Evolutionary conservation across 2,113 vertebrate species (phyloP), one percentile per base, ranked within the genome.

Genomic region (Chloebia gouldiae): DNA sequence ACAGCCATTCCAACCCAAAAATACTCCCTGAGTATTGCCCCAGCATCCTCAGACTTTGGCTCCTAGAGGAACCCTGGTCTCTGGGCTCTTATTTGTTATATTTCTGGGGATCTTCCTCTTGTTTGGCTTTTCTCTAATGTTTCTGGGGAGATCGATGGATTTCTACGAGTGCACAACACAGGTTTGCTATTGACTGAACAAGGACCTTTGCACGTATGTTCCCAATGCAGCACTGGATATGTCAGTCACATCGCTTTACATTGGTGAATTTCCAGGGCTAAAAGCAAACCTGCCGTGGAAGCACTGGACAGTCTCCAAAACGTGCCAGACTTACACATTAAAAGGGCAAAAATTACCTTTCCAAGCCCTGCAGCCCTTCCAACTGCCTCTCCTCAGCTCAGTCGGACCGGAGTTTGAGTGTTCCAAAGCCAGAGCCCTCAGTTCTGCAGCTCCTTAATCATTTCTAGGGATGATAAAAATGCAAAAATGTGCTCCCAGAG

Each of bases 401-500:
- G 6, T 2, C 0, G 0, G 54, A 54, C 54, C 17, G 39, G 23
- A 35, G 73, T 61, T 45, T 56, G 87, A 81, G 51, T 75, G 68
- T 61, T 84, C 53, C 2, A 0, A 60, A 59, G 31, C 31, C 57
- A n/a, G 37, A 91, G 76, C 86, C 68, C 20, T 11, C 24, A 3
- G 42, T 57, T 73, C 82, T 66, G 64, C 54, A 53, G 61, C 66
- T 44, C 37, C 50, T 93, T 91, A 60, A 90, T 94, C 50, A 47
- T 79, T 86, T 77, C 63, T 70, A 59, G 80, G 47, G 88, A 85
- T 91, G 87, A 86, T 80, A 88, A 93, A 94, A 88, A 93, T 80
- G 87, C 73, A 89, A 90, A 91, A 88, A 35, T 5, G 24, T 13
- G 40, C 7, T 2, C 65, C 40, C 1, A 0, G 56, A 80, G 82